These are phyloP conservation scores for Rhea americana DNA, from an alignment of 2,113 vertebrate genomes.

Conservation along the genomic window DNA sequence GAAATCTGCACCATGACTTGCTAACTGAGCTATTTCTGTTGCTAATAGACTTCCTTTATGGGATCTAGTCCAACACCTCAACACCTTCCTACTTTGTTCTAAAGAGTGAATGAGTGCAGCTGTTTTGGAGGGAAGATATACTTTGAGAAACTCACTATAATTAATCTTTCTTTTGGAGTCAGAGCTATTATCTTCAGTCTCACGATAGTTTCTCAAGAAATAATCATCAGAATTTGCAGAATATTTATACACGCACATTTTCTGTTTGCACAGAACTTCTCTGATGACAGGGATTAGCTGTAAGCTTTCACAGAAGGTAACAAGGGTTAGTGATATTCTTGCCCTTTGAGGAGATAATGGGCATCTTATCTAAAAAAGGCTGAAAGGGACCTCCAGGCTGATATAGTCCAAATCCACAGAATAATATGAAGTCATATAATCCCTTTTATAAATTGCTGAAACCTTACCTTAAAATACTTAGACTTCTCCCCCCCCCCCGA, in stretches of 20 bases:
- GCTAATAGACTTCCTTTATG: not conserved
- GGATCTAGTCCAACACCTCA: not conserved
- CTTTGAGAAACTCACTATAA: not conserved
- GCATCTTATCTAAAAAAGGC: not conserved
- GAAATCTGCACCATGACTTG: not conserved
- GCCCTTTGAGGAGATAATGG: not conserved
- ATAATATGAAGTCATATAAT: not conserved
- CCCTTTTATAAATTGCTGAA: not conserved
- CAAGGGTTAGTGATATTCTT: not conserved
- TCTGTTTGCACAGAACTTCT: not conserved
- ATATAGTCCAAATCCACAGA: not conserved
- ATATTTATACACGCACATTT: not conserved
- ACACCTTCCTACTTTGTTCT: not conserved
- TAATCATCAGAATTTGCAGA: not conserved
- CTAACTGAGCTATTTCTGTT: not conserved
- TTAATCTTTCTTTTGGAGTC: not conserved
- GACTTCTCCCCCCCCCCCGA: not conserved
- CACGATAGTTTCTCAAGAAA: not conserved
- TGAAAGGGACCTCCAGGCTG: not conserved
- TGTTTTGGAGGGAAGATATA: not conserved
- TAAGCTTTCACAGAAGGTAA: not conserved
- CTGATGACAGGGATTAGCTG: not conserved
- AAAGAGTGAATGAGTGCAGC: not conserved
- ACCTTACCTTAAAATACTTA: not conserved
- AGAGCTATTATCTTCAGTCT: not conserved